These are phyloP conservation scores for Hedya salicella DNA, from an alignment of 2,888 invertebrate genomes.

Conservation along the genomic window DNA sequence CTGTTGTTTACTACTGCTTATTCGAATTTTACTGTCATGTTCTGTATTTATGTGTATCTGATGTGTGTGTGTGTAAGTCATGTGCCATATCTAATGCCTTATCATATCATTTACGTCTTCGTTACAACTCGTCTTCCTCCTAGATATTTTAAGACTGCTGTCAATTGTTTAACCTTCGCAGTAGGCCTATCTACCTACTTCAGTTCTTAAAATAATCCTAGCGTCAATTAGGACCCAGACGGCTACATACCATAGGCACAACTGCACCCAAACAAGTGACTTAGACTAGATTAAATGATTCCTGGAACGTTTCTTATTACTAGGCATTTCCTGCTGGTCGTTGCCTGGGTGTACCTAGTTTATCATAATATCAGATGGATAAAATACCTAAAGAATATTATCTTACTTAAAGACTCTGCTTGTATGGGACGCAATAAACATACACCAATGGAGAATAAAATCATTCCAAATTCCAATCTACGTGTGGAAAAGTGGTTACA, in stretches of 20 bases:
- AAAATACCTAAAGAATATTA: too few relatives aligned
- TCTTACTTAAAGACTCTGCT: too few relatives aligned
- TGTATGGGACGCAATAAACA: too few relatives aligned
- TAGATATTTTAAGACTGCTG: constrained; percentile 16
- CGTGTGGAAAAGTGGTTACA: too few relatives aligned
- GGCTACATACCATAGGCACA: constrained; percentile 60
- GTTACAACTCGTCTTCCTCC: background rate
- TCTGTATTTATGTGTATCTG: too few relatives aligned
- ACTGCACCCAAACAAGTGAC: constrained; percentile 56
- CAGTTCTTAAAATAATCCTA: constrained; percentile 56
- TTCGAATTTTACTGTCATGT: too few relatives aligned
- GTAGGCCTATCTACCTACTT: constrained; percentile 44
- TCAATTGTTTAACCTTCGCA: constrained; percentile 31
- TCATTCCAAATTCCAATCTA: too few relatives aligned
- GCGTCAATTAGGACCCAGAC: constrained; percentile 73
- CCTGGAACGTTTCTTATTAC: constrained; percentile 15
- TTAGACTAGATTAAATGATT: constrained; percentile 45
- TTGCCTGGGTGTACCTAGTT: constrained; percentile 21
- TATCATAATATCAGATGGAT: background rate
- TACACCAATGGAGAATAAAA: too few relatives aligned
- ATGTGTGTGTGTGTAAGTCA: background rate
- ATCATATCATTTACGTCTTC: background rate
- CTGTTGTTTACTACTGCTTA: too few relatives aligned
- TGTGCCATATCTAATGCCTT: too few relatives aligned
- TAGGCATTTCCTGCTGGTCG: constrained; percentile 52